Evolutionary conservation across 2,888 invertebrate genomes (phyloP), one percentile per base, ranked within the genome.

Genomic region (Heliconius hortense): DNA sequence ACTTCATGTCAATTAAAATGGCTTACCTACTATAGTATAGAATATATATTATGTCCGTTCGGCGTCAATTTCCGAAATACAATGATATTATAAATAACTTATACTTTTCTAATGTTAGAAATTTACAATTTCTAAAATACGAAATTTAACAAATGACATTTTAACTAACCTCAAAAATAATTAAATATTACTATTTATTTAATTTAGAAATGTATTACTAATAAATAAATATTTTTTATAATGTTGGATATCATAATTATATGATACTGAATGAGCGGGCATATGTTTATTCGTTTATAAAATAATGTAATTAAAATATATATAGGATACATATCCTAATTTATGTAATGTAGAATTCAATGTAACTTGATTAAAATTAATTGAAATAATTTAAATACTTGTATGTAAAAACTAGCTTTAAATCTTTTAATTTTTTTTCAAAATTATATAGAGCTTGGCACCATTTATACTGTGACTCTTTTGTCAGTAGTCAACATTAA

Each of bases 11-110:
- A 21, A 64, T n/a, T 24, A 24, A 43, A 66, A 24, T 43, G 21
- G n/a, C 10, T 39, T 66, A 43, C 18, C n/a, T 66, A 66, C 7
- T 66, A 24, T 43, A 66, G 39, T 66, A 43, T 66, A 66, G 24
- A 43, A 15, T 66, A 66, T 43, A 26, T 24, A 43, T 24, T 43
- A 43, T 43, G 8, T 1, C 13, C 39, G 43, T 48, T 7, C 15
- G 13, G 15, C 10, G 8, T 35, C 24, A 13, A 64, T 39, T 24
- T 39, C 18, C 13, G 24, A 10, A 26, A 26, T n/a, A 11, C 31
- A 64, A 10, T 18, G 18, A 31, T 64, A 31, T 31, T 35, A 21
- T 35, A 39, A 66, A 26, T 60, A 26, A 60, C 24, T 60, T 24
- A 60, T 26, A 13, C 11, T 26, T 60, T 13, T n/a, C n/a, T 56